A percentile compares a stretch with the other conserved stretches of the same genome.
These are phyloP conservation scores for zebrafish (Danio rerio) DNA, from an alignment of 2,113 vertebrate species.

Conservation along the genomic window DNA sequence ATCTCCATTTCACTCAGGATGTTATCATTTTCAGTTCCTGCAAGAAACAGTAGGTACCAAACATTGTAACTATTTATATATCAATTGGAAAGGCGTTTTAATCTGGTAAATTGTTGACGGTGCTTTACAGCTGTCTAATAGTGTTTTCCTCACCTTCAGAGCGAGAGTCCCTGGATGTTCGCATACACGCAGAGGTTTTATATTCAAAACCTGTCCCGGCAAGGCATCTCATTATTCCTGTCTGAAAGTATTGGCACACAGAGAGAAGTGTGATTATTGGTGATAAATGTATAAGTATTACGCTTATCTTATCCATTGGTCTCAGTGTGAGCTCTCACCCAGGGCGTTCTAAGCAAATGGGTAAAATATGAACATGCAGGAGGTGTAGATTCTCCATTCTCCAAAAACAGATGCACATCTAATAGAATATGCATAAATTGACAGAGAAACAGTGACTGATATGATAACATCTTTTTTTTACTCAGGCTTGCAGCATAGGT, in stretches of 20 bases:
- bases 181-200: slow-evolving; percentile 56
- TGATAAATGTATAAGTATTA: slow-evolving; percentile 69
- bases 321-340: slow-evolving; percentile 56
- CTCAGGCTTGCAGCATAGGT: neutral
- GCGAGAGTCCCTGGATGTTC: slow-evolving; percentile 61
- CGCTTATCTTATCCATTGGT: slow-evolving; percentile 64
- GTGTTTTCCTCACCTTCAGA: slow-evolving; percentile 66
- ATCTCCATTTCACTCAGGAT: slow-evolving; percentile 36
- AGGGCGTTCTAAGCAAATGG: slow-evolving; percentile 45
- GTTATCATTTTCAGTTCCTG: slow-evolving; percentile 49
- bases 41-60: slow-evolving; percentile 41
- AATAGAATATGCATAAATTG: slow-evolving; percentile 26
- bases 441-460: neutral
- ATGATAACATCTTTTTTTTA: neutral
- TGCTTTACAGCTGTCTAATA: slow-evolving; percentile 64
- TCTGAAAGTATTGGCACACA: slow-evolving; percentile 60
- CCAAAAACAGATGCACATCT: slow-evolving; percentile 41
- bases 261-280: slow-evolving; percentile 68
- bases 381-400: slow-evolving; percentile 57
- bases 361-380: slow-evolving; percentile 50
- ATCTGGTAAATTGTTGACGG: slow-evolving; percentile 61
- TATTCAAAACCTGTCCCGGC: slow-evolving; percentile 58
- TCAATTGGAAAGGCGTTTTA: slow-evolving; percentile 57
- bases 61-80: slow-evolving; percentile 55
- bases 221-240: slow-evolving; percentile 62